phyloP scores from a whole-genome alignment of 2,797 vertebrate species.

The Gallinago solitaria region DNA sequence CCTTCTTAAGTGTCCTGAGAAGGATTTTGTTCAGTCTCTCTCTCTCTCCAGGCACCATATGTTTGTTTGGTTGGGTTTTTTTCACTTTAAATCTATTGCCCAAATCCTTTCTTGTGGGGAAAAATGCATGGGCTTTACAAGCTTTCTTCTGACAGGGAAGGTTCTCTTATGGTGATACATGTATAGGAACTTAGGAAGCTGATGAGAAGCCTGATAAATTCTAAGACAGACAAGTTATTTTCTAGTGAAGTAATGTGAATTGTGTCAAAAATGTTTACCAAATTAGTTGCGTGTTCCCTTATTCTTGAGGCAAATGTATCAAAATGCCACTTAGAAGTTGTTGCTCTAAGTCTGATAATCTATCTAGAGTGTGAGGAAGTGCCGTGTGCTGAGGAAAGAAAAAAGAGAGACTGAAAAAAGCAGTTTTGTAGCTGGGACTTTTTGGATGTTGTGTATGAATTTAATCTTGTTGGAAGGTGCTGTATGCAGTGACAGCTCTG shows the following conservation, averaged over 20 bases:
- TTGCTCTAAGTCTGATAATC: not conserved
- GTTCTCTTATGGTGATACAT: not conserved
- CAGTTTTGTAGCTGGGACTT: not conserved
- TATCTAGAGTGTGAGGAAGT: not conserved
- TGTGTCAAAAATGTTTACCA: not conserved
- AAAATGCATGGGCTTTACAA: not conserved
- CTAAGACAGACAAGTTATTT: not conserved
- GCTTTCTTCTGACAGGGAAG: slow-evolving; percentile 5
- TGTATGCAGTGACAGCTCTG: not conserved
- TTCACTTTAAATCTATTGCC: not conserved
- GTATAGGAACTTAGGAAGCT: not conserved
- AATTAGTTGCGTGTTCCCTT: not conserved
- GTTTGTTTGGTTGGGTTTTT: not conserved
- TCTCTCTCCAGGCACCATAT: not conserved
- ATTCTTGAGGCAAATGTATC: not conserved
- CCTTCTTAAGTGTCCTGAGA: not conserved
- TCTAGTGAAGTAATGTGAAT: not conserved
- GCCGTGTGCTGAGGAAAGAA: fast-evolving
- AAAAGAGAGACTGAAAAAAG: not conserved
- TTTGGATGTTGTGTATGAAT: not conserved
- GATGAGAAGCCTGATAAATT: slow-evolving; percentile 9
- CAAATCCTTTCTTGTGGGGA: not conserved
- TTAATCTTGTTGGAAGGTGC: not conserved
- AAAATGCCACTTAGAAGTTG: slow-evolving; percentile 6
- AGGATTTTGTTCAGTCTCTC: not conserved